Percentiles rank a stretch among this genome's conserved stretches.
phyloP scores from a whole-genome alignment of 2,113 vertebrate genomes.

The Lucifuga dentata region DNA sequence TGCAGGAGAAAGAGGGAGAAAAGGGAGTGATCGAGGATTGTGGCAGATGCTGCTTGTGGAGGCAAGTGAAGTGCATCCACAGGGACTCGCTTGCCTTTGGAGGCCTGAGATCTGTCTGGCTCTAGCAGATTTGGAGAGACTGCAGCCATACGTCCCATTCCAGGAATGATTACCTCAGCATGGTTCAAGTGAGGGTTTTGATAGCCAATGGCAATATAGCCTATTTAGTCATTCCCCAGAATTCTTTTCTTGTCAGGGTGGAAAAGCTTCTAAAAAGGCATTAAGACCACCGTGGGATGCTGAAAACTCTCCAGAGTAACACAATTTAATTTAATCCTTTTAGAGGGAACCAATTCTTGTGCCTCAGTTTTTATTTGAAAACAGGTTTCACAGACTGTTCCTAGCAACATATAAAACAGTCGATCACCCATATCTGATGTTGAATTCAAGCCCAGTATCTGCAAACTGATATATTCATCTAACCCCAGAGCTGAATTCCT shows the following conservation, averaged over 20 bases:
- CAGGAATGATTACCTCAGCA: conserved; percentile 6
- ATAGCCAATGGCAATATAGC: no score
- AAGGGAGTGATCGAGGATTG: conserved; percentile 15
- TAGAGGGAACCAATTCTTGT: no score
- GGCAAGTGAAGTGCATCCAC: conserved; percentile 50
- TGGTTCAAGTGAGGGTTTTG: neutral
- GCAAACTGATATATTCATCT: no score
- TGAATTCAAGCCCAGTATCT: conserved; percentile 8
- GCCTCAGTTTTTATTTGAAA: conserved; percentile 6
- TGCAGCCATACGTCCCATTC: conserved; percentile 30
- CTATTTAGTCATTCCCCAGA: neutral
- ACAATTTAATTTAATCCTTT: conserved; percentile 5
- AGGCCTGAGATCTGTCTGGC: conserved; percentile 65
- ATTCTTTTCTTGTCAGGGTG: neutral
- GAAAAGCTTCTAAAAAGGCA: neutral
- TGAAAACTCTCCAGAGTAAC: neutral
- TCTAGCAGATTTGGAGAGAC: conserved; percentile 44
- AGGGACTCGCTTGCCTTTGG: conserved; percentile 51
- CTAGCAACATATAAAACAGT: conserved; percentile 1
- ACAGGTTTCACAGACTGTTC: neutral
- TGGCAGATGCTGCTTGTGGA: conserved; percentile 57
- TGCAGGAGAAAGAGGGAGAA: conserved; percentile 14
- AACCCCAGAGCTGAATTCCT: no score
- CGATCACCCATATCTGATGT: neutral
- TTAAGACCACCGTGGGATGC: neutral